Conservation (phyloP, 2,888 invertebrate genomes). For the Brachypterus glaber region DNA sequence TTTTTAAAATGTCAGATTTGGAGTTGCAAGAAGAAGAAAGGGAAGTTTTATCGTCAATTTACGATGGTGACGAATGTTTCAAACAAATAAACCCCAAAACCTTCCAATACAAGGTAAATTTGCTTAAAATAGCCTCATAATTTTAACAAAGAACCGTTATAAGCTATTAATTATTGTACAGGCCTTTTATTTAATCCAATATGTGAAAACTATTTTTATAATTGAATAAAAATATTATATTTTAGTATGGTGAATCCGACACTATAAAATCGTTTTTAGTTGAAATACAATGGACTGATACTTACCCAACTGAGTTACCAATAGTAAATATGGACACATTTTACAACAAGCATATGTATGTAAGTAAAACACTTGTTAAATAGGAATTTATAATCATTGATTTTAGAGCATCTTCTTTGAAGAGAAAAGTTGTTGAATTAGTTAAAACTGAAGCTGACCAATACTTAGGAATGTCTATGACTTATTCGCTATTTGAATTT, state of each 20-base stretch:
- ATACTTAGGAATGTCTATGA: constrained; percentile 86
- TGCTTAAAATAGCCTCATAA: background rate
- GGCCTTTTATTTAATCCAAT: too few species aligned
- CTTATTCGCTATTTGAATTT: constrained; percentile 86
- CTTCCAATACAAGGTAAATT: constrained; percentile 84
- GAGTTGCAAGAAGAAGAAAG: constrained; percentile 79
- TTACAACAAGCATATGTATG: constrained; percentile 89
- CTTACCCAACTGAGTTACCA: constrained; percentile 79
- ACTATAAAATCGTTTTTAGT: constrained; percentile 71
- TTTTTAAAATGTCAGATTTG: constrained; percentile 47
- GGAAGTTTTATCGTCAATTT: constrained; percentile 86
- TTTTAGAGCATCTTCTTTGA: constrained; percentile 56
- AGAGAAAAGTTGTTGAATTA: constrained; percentile 55
- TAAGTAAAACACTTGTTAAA: constrained; percentile 26
- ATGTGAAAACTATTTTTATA: background rate
- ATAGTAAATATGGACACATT: constrained; percentile 79
- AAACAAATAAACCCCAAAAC: constrained; percentile 67
- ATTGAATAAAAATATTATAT: constrained; percentile 7
- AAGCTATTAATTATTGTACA: too few species aligned
- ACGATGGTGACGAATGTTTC: constrained; percentile 84
- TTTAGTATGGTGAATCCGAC: constrained; percentile 74
- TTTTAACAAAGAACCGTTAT: background rate
- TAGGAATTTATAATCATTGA: constrained; percentile 2
- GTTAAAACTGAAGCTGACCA: constrained; percentile 66
- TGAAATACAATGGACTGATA: constrained; percentile 78